Evolutionary conservation across 2,797 vertebrate species (phyloP).

Genomic region (Martes flavigula): DNA sequence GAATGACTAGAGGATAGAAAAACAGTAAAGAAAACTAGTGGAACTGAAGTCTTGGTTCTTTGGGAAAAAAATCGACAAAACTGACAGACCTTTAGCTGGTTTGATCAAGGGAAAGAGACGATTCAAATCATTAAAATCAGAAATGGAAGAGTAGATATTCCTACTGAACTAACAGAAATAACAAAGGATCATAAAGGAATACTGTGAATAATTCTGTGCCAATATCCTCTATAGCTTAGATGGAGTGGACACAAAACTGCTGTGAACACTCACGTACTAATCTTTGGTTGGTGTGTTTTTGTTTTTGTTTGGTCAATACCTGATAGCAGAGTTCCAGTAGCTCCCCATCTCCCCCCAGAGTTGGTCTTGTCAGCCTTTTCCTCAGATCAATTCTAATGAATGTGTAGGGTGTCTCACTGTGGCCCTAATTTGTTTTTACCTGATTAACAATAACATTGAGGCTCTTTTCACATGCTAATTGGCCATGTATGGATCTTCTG

Average conservation of each 20-base stretch:
- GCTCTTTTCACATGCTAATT: not conserved
- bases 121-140: not conserved
- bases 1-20: not conserved
- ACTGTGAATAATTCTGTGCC: not conserved
- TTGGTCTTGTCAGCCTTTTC: not conserved
- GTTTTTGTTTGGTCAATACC: not conserved
- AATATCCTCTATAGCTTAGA: not conserved
- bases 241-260: not conserved
- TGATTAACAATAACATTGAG: not conserved
- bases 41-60: not conserved
- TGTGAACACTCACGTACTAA: not conserved
- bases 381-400: not conserved
- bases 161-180: not conserved
- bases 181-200: not conserved
- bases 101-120: not conserved
- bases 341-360: not conserved
- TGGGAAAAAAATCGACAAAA: not conserved
- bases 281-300: not conserved
- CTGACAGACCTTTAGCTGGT: not conserved
- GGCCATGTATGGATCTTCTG: not conserved
- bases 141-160: not conserved
- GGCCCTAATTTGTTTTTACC: not conserved
- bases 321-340: no score
- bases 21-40: not conserved
- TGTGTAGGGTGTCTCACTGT: not conserved